Conservation (phyloP, 1,140 invertebrate genomes). For the roundworm (Caenorhabditis elegans) region DNA sequence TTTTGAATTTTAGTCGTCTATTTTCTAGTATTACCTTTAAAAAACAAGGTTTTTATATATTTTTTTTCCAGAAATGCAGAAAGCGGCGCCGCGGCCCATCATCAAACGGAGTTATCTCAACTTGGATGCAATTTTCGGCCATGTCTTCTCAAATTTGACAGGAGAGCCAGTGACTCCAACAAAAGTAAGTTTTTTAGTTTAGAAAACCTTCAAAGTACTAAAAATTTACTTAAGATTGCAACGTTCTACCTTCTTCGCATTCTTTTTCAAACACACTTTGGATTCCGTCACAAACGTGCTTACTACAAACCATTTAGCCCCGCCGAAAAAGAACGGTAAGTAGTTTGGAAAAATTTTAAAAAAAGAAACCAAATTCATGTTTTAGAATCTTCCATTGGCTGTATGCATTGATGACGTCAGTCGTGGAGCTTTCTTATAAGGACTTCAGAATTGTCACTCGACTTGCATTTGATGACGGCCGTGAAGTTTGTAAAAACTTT, state of each 20-base stretch:
- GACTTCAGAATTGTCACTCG: neutral
- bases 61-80: neutral
- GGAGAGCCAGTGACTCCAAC: neutral
- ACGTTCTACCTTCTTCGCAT: neutral
- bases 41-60: too few species aligned
- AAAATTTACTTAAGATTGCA: neutral
- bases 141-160: neutral
- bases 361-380: neutral
- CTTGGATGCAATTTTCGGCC: neutral
- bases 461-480: neutral
- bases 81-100: neutral
- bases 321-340: neutral
- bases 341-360: neutral
- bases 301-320: neutral
- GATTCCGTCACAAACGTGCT: neutral
- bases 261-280: neutral
- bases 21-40: neutral
- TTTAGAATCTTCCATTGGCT: neutral
- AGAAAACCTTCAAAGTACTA: neutral
- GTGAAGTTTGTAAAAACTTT: neutral
- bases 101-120: neutral
- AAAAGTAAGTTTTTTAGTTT: neutral
- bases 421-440: neutral
- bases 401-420: neutral
- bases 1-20: neutral